A percentile compares a stretch with the other conserved stretches of the same genome.
phyloP scores from a whole-genome alignment of 2,113 vertebrate species.

The Eurystomus gularis region DNA sequence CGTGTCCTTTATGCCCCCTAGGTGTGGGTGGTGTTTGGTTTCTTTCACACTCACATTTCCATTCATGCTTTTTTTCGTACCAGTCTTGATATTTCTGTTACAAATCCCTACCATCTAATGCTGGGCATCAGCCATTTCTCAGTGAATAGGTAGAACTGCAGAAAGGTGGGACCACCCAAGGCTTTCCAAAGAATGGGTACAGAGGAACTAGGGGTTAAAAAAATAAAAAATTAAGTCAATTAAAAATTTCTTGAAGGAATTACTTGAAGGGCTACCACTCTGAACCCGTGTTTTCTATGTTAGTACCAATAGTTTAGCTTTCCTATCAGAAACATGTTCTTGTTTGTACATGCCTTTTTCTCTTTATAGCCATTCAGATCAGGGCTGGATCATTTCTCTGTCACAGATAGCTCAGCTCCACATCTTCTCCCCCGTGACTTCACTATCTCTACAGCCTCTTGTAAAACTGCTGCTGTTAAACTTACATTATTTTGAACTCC shows the following conservation, averaged over 20 bases:
- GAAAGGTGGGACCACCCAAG: fast-evolving
- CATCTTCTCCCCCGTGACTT: not conserved
- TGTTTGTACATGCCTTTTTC: not conserved
- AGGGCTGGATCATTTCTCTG: not conserved
- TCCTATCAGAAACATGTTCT: not conserved
- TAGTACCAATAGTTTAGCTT: not conserved
- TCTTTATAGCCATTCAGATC: not conserved
- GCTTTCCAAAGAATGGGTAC: not conserved
- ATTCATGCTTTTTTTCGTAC: not conserved
- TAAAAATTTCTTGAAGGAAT: not conserved
- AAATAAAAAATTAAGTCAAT: not conserved
- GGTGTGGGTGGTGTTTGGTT: not conserved
- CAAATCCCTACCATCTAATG: not conserved
- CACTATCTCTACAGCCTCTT: not conserved
- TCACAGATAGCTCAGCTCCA: not conserved
- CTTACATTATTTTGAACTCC: not conserved
- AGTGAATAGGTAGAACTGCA: not conserved
- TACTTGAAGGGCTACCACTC: not conserved
- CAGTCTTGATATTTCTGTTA: not conserved
- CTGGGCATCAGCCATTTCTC: not conserved
- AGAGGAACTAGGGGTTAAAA: not conserved
- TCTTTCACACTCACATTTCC: not conserved
- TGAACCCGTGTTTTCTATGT: not conserved
- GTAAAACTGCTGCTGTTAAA: not conserved
- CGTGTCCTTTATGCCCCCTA: not conserved